Conservation (phyloP, 1,140 invertebrate species). For the Listronotus bonariensis region DNA sequence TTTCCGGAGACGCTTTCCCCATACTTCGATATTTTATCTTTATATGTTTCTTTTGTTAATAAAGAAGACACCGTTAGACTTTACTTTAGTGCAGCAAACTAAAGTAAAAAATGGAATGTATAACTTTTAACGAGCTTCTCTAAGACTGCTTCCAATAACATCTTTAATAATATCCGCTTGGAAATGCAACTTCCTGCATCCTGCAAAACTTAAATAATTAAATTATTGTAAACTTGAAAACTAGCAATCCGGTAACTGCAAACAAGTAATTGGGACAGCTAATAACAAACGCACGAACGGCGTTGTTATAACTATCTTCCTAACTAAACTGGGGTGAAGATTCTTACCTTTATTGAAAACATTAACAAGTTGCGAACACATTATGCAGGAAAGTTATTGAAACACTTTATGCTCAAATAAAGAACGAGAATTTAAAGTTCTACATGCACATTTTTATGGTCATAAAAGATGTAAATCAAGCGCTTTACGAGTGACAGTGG, state of each 20-base stretch:
- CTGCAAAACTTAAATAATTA: constrained; percentile 22
- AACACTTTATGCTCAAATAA: neutral
- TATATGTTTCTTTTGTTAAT: too few relatives aligned
- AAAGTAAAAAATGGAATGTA: too few relatives aligned
- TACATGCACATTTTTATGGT: too few relatives aligned
- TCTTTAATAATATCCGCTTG: too few relatives aligned
- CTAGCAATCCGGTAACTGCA: constrained; percentile 7
- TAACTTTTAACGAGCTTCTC: too few relatives aligned
- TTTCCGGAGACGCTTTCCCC: too few relatives aligned
- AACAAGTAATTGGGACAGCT: constrained; percentile 26
- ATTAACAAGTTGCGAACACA: constrained; percentile 11
- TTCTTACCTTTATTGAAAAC: constrained; percentile 9
- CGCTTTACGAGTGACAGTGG: too few relatives aligned
- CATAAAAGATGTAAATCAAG: too few relatives aligned
- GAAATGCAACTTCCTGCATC: neutral
- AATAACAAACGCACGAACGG: constrained; percentile 23
- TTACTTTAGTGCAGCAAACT: too few relatives aligned
- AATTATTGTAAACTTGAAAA: constrained; percentile 25
- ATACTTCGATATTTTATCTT: too few relatives aligned
- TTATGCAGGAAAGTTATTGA: constrained; percentile 2
- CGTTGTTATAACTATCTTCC: constrained; percentile 18
- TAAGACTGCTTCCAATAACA: neutral
- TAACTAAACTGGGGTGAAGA: constrained; percentile 15
- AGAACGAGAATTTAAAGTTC: too few relatives aligned
- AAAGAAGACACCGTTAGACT: too few relatives aligned